Evolutionary conservation across 2,113 vertebrate species (phyloP).

Genomic region (Varanus komodoensis): DNA sequence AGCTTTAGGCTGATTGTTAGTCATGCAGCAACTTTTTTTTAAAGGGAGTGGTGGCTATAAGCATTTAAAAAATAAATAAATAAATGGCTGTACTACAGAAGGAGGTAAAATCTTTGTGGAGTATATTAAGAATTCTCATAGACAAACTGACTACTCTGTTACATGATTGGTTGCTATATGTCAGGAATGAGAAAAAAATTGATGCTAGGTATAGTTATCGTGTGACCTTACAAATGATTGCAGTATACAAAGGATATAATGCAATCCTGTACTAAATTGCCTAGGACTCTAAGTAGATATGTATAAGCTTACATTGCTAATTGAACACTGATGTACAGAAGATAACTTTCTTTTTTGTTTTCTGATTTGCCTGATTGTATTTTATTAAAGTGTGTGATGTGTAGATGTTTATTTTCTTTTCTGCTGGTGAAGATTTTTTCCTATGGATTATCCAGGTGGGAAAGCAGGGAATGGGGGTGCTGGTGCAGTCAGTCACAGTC

Average conservation of each 20-base stretch:
- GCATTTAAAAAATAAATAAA: conserved; percentile 28
- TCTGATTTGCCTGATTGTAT: neutral
- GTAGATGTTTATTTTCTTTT: neutral
- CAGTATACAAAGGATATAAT: neutral
- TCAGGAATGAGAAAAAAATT: neutral
- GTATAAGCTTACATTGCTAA: neutral
- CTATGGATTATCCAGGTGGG: neutral
- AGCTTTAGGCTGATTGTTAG: neutral
- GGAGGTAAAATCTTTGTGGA: conserved; percentile 23
- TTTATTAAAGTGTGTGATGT: neutral
- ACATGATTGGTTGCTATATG: neutral
- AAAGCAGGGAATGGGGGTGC: neutral
- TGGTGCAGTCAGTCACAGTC: neutral
- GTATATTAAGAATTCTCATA: conserved; percentile 1
- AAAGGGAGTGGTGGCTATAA: neutral
- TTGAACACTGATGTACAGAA: neutral
- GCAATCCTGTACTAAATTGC: neutral
- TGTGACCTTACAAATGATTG: neutral
- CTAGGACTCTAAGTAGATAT: neutral
- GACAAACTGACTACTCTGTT: neutral
- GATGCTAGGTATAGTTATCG: neutral
- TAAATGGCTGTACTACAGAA: conserved; percentile 26
- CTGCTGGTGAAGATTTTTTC: neutral
- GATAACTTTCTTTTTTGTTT: neutral
- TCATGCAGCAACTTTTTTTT: neutral